Percentiles rank a stretch among this genome's conserved stretches.
phyloP scores from a whole-genome alignment of 2,113 vertebrate species.

The Dermatemys mawii region DNA sequence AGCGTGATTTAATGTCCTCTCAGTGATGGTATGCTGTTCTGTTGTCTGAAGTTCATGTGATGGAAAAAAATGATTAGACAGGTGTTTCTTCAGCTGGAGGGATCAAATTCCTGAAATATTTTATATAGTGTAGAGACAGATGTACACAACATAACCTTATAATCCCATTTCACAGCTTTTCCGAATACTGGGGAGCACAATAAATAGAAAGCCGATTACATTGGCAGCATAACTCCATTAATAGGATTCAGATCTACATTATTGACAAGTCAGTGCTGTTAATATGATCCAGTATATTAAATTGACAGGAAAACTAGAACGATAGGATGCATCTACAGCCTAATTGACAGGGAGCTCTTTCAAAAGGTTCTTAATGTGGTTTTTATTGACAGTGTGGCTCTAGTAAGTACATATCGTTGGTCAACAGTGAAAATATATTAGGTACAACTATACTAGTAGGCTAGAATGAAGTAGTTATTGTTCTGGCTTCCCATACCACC shows the following conservation, averaged over 20 bases:
- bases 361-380: constrained; percentile 73
- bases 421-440: constrained; percentile 69
- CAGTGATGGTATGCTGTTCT: constrained; percentile 29
- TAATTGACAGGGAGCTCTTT: constrained; percentile 79
- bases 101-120: constrained; percentile 71
- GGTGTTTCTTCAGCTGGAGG: constrained; percentile 63
- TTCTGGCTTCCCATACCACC: constrained; percentile 17
- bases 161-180: constrained; percentile 80
- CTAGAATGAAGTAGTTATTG: constrained; percentile 37
- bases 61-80: constrained; percentile 54
- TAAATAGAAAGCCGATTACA: constrained; percentile 80
- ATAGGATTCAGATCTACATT: constrained; percentile 78
- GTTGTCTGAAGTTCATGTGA: constrained; percentile 64
- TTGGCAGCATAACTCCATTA: constrained; percentile 79
- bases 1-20: constrained; percentile 53
- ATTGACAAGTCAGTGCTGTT: constrained; percentile 79
- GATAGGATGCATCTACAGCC: constrained; percentile 65
- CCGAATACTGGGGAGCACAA: constrained; percentile 76
- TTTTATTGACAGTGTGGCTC: constrained; percentile 77
- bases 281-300: constrained; percentile 83
- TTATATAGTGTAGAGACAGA: constrained; percentile 70
- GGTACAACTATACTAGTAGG: neutral
- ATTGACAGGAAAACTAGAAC: constrained; percentile 74
- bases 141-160: constrained; percentile 75
- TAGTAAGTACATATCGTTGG: constrained; percentile 53